These are phyloP conservation scores for Micronycteris hirsuta DNA, from an alignment of 2,113 vertebrate species.

Conservation along the genomic window DNA sequence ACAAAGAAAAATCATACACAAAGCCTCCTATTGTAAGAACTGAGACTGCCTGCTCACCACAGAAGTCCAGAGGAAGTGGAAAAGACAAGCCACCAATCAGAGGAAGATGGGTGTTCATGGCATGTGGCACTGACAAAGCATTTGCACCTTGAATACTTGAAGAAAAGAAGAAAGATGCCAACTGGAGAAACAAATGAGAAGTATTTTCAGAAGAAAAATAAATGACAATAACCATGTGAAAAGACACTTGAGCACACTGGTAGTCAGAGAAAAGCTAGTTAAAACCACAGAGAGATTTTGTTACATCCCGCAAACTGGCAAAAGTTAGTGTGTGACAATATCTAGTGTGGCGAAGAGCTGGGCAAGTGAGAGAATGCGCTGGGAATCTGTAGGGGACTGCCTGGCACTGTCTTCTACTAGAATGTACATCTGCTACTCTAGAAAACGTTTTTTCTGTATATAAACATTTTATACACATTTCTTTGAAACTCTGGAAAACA, in stretches of 20 bases:
- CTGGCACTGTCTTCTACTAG: neutral
- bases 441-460: neutral
- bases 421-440: neutral
- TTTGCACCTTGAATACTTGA: neutral
- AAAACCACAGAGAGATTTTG: neutral
- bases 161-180: neutral
- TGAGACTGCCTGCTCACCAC: neutral
- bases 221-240: neutral
- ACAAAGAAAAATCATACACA: neutral
- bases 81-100: neutral
- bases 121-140: neutral
- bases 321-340: neutral
- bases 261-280: neutral
- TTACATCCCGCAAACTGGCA: neutral
- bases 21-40: neutral
- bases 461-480: neutral
- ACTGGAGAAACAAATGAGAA: neutral
- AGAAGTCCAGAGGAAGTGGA: neutral
- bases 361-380: rapidly evolving
- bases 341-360: neutral
- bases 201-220: neutral
- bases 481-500: neutral
- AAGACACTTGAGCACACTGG: neutral
- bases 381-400: neutral
- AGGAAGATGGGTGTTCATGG: neutral